phyloP scores from a whole-genome alignment of 1,140 invertebrate genomes.

The Elysia chlorotica region DNA sequence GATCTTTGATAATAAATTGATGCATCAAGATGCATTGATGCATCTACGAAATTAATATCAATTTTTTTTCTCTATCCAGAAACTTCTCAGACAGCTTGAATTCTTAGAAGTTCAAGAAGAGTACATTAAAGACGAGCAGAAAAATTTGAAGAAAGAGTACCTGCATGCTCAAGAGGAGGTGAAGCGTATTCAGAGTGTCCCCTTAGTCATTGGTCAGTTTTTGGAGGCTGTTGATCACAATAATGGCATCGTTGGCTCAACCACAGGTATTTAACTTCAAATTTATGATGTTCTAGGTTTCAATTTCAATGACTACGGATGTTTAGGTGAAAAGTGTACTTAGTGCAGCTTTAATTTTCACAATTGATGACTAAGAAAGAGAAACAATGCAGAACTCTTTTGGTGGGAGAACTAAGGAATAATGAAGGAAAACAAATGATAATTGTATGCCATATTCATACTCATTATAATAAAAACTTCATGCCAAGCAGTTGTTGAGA shows the following conservation, averaged over 20 bases:
- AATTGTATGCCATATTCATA: no score
- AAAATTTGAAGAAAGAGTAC: slow-evolving; percentile 97
- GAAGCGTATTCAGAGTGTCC: slow-evolving; percentile 96
- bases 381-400: no score
- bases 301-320: neutral
- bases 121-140: slow-evolving; percentile 98
- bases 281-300: neutral
- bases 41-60: no score
- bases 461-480: no score
- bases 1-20: no score
- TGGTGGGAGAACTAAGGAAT: no score
- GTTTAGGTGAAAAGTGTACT: neutral
- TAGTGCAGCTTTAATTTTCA: neutral
- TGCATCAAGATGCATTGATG: no score
- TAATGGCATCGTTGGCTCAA: slow-evolving; percentile 89
- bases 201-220: slow-evolving; percentile 97
- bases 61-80: slow-evolving; percentile 68
- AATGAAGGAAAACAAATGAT: no score
- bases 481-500: no score
- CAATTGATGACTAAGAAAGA: no score
- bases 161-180: slow-evolving; percentile 97
- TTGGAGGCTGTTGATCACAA: slow-evolving; percentile 98
- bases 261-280: slow-evolving; percentile 74
- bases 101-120: slow-evolving; percentile 97
- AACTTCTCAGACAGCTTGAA: slow-evolving; percentile 93